Evolutionary conservation across 1,140 invertebrate species (phyloP), one percentile per base, ranked within the genome.

Genomic region (Eulimnadia texana): DNA sequence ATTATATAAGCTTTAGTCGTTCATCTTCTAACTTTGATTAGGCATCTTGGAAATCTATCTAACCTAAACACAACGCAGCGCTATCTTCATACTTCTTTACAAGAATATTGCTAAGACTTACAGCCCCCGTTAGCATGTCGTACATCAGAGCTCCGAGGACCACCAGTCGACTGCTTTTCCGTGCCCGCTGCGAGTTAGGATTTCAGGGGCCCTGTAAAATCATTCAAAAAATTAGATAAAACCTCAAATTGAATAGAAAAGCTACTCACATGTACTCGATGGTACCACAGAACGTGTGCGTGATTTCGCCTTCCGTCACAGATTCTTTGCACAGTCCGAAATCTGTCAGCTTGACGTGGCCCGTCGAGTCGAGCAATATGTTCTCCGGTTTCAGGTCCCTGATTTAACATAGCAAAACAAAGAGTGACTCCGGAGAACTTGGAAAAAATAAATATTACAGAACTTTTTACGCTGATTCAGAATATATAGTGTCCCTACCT

Each of bases 281-380:
- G 11, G 82, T 84, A 23, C 83, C 82, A 72, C 83, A 85, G 71
- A 84, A 84, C 3, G 83, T 84, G 28, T 70, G 73, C 0, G 81
- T 83, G 52, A 77, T 79, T 23, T 74, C 74, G 16, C 76, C 72
- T 27, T 65, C 69, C 58, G 74, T 70, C 23, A 84, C 76, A 20
- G 78, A 80, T 70, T 84, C 83, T 70, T 84, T 84, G 69, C 81
- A 83, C 42, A 85, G 70, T 22, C 83, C 83, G 74, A 85, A 85
- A 71, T 85, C 83, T 19, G 84, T 85, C 50, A 85, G 67, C n/a
- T 81, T 76, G 16, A 85, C 72, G 70, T 85, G 83, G 57, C 83
- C 83, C 74, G 81, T 70, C 62, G 67, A 62, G 70, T 82, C 80
- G 24, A 85, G 70, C 11, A 85, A 71, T 63, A 85, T 79, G 72